Conservation (phyloP, 2,888 invertebrate genomes). For the Drosophila emarginata region DNA sequence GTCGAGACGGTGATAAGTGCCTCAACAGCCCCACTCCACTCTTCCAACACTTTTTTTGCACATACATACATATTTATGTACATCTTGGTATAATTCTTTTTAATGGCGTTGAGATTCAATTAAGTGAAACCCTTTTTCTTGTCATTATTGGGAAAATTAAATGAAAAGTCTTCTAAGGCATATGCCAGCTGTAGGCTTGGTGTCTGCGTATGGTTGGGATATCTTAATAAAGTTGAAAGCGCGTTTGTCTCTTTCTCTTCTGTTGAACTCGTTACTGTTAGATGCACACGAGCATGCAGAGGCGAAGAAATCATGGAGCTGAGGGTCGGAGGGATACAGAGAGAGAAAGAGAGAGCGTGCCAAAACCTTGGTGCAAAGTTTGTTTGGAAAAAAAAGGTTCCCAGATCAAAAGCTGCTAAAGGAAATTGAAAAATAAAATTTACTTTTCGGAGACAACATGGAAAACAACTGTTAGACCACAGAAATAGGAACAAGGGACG, state of each 20-base stretch:
- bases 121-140: slow-evolving; percentile 63
- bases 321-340: neutral
- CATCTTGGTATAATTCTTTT: slow-evolving; percentile 57
- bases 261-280: slow-evolving; percentile 65
- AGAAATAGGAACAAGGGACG: neutral
- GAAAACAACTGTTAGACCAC: slow-evolving; percentile 6
- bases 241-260: slow-evolving; percentile 30
- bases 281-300: slow-evolving; percentile 40
- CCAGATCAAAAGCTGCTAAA: slow-evolving; percentile 60
- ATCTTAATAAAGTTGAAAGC: slow-evolving; percentile 74
- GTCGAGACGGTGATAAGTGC: slow-evolving; percentile 9
- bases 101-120: slow-evolving; percentile 74
- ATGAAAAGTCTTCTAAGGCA: slow-evolving; percentile 44
- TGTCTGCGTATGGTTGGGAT: slow-evolving; percentile 60
- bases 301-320: neutral
- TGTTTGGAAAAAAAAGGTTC: slow-evolving; percentile 20
- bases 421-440: slow-evolving; percentile 62
- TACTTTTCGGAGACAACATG: too few relatives aligned
- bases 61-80: too few relatives aligned
- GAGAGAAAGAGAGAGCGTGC: too few relatives aligned
- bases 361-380: slow-evolving; percentile 18
- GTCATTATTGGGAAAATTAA: slow-evolving; percentile 58
- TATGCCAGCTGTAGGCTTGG: slow-evolving; percentile 24
- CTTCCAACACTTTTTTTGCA: neutral
- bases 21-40: neutral